phyloP scores from a whole-genome alignment of 2,888 invertebrate species.

The Noctua comes region DNA sequence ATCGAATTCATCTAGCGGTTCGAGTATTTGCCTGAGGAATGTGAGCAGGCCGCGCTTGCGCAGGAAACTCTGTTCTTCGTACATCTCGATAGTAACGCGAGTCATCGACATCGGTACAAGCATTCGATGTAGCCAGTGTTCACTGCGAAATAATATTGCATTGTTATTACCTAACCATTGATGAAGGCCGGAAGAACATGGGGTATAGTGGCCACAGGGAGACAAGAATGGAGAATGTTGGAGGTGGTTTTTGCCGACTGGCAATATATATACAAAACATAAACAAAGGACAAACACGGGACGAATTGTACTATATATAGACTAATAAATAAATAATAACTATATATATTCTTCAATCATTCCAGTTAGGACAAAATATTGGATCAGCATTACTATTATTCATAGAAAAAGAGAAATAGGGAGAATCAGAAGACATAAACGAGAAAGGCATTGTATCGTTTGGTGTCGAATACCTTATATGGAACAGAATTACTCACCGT shows the following conservation, averaged over 20 bases:
- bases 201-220: background rate
- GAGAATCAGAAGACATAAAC: background rate
- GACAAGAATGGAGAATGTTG: background rate
- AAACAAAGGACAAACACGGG: background rate
- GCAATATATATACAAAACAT: background rate
- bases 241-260: background rate
- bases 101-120: slow-evolving; percentile 97
- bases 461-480: background rate
- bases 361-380: background rate
- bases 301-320: background rate
- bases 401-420: background rate
- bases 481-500: slow-evolving; percentile 91
- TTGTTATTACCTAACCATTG: background rate
- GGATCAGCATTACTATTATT: background rate
- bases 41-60: slow-evolving; percentile 96
- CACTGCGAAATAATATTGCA: slow-evolving; percentile 89
- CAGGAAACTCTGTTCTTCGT: slow-evolving; percentile 98
- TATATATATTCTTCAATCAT: no score
- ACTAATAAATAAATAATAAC: no score
- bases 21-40: slow-evolving; percentile 97
- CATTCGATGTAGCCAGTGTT: slow-evolving; percentile 97
- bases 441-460: background rate
- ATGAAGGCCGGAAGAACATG: background rate
- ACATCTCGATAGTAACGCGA: slow-evolving; percentile 97
- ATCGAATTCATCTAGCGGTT: slow-evolving; percentile 97